Base-by-base conservation (phyloP, 1,140 invertebrate species). In the Apis cerana region DNA sequence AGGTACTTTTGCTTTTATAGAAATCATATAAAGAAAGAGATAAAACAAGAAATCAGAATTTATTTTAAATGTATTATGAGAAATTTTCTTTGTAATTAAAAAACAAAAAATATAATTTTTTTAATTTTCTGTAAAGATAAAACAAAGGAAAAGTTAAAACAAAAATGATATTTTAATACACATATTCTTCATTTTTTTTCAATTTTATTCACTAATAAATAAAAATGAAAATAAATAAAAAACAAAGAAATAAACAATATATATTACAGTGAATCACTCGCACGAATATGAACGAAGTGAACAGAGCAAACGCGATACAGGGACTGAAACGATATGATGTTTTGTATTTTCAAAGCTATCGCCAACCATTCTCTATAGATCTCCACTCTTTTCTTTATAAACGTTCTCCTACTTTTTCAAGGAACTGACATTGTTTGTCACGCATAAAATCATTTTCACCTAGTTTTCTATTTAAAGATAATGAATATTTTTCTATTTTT, bases 241-340 rank as follows among this genome's bases (percentile, higher is more conserved):
- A 61, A 68, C 72, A 59, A 21, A 15, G 64, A 67, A 75, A 27
- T 17, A 50, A 21, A 17, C 72, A 21, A 54, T 58, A 43, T 62
- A 43, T 71, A 71, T 11, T 81, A 58, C 69, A 12, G 58, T 64
- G 76, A 74, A 81, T 75, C 80, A 71, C n/a, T 65, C 68, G 70
- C 76, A 52, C 79, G 61, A n/a, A 64, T 80, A 23, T 82, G 61
- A 68, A 74, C 79, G 84, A 87, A 80, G 83, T 58, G 87, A 78
- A 75, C 81, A 62, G 68, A 70, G 64, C 80, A 74, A 65, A 84
- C 81, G 88, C 87, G 81, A 84, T 88, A 87, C 75, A 61, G 68
- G 79, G 78, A 88, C 87, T 89, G 89, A 90, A 81, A 83, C 70
- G 72, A 85, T 79, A 70, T 85, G 76, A 80, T 87, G 82, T 85